Conservation (phyloP, 2,888 invertebrate genomes). For the Platerodrilus igneus region DNA sequence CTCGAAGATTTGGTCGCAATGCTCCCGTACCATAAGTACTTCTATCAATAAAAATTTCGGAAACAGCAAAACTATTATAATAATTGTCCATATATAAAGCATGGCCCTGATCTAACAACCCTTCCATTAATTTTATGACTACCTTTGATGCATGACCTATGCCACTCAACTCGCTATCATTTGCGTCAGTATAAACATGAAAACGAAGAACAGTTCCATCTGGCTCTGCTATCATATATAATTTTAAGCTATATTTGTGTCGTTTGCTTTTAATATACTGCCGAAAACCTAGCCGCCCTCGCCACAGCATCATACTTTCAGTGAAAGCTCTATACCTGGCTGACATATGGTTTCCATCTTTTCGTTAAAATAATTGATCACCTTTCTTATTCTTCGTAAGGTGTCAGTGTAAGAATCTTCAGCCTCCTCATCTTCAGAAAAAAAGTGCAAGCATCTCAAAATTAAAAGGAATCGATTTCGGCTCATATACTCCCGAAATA, state of each 20-base stretch:
- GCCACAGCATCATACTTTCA: no score
- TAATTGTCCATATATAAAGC: constrained; percentile 38
- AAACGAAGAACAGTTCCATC: constrained; percentile 28
- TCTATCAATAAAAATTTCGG: constrained; percentile 28
- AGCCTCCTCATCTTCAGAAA: no score
- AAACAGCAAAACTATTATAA: constrained; percentile 35
- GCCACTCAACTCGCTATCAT: constrained; percentile 11
- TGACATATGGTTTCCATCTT: no score
- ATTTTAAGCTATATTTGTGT: no score
- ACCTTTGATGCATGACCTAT: constrained; percentile 31
- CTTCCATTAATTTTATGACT: constrained; percentile 35
- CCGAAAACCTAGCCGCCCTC: no score
- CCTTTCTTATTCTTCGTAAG: no score
- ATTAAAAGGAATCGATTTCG: no score
- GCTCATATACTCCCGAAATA: no score
- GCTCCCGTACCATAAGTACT: constrained; percentile 42
- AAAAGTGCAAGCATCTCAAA: no score
- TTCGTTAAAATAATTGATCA: no score
- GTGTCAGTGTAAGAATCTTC: no score
- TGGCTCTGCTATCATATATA: constrained; percentile 29
- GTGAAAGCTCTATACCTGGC: background rate
- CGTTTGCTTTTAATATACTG: no score
- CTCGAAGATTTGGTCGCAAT: constrained; percentile 30
- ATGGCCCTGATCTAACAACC: constrained; percentile 34
- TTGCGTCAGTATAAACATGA: constrained; percentile 29